A percentile compares a stretch with the other conserved stretches of the same genome.
Evolutionary conservation across 2,113 vertebrate genomes (phyloP).

Genomic region (Odontesthes bonariensis): DNA sequence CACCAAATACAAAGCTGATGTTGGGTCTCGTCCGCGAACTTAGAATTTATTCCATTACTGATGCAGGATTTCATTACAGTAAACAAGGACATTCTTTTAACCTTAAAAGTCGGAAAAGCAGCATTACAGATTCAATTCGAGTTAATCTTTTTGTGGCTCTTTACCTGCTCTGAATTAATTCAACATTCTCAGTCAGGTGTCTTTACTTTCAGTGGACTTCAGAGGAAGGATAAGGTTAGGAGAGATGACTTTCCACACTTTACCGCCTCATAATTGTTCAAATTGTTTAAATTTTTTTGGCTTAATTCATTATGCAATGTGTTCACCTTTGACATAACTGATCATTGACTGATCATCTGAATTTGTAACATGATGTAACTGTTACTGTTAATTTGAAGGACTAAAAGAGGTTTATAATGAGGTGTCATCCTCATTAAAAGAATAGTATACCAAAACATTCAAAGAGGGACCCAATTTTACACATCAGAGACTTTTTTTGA

Average conservation of each 20-base stretch:
- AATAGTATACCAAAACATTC: no score
- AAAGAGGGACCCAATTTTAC: no score
- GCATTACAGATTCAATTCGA: not conserved
- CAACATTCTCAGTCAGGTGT: not conserved
- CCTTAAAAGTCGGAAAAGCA: conserved; percentile 6
- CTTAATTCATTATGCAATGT: conserved; percentile 4
- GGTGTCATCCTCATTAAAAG: no score
- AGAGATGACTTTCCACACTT: conserved; percentile 18
- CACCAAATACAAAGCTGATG: conserved; percentile 4
- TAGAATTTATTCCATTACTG: conserved; percentile 38
- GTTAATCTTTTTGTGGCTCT: not conserved
- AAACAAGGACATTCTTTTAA: conserved; percentile 29
- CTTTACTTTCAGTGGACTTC: conserved; percentile 26
- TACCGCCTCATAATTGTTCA: conserved; percentile 1
- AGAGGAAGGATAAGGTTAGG: not conserved
- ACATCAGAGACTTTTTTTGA: no score
- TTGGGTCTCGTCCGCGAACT: conserved; percentile 8
- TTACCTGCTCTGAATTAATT: conserved; percentile 10
- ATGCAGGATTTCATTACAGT: conserved; percentile 22
- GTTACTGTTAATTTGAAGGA: no score
- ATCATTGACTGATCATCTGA: not conserved
- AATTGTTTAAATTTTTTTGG: conserved; percentile 2
- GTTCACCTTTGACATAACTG: not conserved
- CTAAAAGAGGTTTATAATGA: no score
- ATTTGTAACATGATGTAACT: no score